These are phyloP conservation scores for Halcyon chelicuti DNA, from an alignment of 2,797 vertebrate species.

Conservation along the genomic window DNA sequence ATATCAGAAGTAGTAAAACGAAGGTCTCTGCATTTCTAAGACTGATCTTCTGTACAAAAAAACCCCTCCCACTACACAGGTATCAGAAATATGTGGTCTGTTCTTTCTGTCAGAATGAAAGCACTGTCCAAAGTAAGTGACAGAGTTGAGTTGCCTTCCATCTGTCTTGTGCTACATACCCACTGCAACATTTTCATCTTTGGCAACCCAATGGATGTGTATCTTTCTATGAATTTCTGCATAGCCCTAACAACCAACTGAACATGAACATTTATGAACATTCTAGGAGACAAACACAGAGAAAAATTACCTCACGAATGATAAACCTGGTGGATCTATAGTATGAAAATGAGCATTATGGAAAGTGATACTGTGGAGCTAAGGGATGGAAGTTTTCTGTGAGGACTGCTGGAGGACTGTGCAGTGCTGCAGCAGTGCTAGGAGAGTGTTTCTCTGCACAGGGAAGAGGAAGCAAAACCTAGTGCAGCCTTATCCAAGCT, in stretches of 20 bases:
- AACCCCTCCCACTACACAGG: neutral
- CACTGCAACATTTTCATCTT: neutral
- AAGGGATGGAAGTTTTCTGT: neutral
- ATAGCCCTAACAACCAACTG: neutral
- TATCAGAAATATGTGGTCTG: neutral
- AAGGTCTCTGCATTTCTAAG: neutral
- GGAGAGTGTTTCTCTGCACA: neutral
- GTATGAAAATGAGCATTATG: neutral
- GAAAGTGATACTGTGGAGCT: neutral
- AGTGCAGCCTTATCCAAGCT: neutral
- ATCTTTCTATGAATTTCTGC: neutral
- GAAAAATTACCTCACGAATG: neutral
- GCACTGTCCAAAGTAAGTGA: neutral
- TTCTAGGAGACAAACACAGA: accelerated
- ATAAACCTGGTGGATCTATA: neutral
- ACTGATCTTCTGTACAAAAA: neutral
- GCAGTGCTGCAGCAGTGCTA: neutral
- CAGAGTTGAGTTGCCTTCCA: neutral
- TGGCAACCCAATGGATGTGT: neutral
- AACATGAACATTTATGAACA: accelerated
- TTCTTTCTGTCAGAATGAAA: neutral
- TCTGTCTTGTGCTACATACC: neutral
- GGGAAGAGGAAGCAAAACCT: neutral
- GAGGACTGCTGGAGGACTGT: neutral
- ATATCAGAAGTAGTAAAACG: neutral